Evolutionary conservation across 2,113 vertebrate species (phyloP), one percentile per base, ranked within the genome.

Genomic region (Laterallus jamaicensis): DNA sequence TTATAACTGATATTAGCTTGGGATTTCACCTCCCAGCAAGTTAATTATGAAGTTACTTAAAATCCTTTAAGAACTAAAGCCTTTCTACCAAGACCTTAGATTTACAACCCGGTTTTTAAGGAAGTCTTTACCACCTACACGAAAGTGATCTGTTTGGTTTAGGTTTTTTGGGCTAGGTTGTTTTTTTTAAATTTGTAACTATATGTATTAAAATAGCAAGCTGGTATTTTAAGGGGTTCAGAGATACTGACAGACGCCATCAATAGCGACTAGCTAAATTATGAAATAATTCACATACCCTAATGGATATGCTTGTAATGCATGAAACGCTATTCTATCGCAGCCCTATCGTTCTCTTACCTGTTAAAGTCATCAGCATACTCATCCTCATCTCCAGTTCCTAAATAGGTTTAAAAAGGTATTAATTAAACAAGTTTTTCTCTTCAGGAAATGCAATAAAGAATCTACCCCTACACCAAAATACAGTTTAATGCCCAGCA

Each of bases 301-400:
- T 26, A 68, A 15, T n/a, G 12, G 28, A 26, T 63, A 66, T 9
- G 5, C 19, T 80, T 69, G 42, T 2, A 50, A 50, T 13, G 9
- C 17, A 60, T 18, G 2, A 88, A 84, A 32, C 63, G 37, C 6
- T 52, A 55, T 5, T 14, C 24, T 79, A 44, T 21, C 19, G 32
- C 70, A 62, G 12, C 29, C 75, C 62, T 21, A 62, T 70, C 35
- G 28, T 58, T 64, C 42, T 94, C 97, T 97, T 95, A 99, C 99
- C 99, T 99, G 95, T 99, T 99, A 73, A 99, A 99, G 95, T 99
- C 99, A 83, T 99, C 99, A 50, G 97, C 97, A 42, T 99, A 99
- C 40, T 99, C 98, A 6, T 99, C 99, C 0, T 99, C 99, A 55
- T 99, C 98, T 81, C 97, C 98, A 97, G 98, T 86, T 85, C 96